phyloP scores from a whole-genome alignment of 2,113 vertebrate species.

The Nycticryphes semicollaris region DNA sequence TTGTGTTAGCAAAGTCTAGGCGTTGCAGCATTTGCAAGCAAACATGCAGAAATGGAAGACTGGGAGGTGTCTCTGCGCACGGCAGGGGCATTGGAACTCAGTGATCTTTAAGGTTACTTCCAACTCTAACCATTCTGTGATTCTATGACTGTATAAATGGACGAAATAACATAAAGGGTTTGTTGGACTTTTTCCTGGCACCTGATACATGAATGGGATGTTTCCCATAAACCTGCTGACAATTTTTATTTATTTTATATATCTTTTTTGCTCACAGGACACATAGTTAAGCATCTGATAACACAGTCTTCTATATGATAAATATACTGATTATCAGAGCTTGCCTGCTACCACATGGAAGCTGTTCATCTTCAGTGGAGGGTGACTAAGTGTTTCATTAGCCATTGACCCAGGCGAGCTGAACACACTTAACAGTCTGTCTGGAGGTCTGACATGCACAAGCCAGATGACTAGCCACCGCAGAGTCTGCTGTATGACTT shows the following conservation, averaged over 20 bases:
- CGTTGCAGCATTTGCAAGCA: not conserved
- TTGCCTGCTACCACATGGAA: slow-evolving; percentile 48
- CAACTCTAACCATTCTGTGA: no score
- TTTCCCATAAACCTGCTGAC: not conserved
- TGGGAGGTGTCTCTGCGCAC: no score
- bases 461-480: not conserved
- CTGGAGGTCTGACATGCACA: slow-evolving; percentile 8
- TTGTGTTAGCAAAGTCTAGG: not conserved
- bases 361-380: slow-evolving; percentile 58
- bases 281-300: not conserved
- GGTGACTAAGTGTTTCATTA: slow-evolving; percentile 64
- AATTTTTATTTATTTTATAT: not conserved
- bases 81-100: no score
- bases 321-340: slow-evolving; percentile 30
- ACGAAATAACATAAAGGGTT: not conserved
- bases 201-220: not conserved
- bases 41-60: not conserved
- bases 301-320: not conserved
- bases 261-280: not conserved
- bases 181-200: not conserved
- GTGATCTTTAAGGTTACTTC: no score
- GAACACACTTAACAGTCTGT: slow-evolving; percentile 14
- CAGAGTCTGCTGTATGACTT: not conserved
- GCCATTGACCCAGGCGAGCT: slow-evolving; percentile 16
- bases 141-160: not conserved